Evolutionary conservation across 2,113 vertebrate genomes (phyloP).

Genomic region (Poecile atricapillus): DNA sequence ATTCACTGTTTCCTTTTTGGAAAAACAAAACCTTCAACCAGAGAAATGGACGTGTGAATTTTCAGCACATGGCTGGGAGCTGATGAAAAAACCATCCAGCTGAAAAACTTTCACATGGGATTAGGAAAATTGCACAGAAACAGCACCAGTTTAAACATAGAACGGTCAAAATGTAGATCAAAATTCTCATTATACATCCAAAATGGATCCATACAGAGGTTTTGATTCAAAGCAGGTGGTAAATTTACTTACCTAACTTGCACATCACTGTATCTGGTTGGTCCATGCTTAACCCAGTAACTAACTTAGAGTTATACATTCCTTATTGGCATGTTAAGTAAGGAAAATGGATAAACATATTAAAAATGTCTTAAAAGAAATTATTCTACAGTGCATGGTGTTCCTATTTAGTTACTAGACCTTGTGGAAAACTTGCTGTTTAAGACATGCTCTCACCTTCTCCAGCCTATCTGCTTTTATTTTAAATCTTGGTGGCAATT

Average conservation of each 20-base stretch:
- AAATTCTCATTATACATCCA: neutral
- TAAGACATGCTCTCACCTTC: neutral
- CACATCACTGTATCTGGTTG: neutral
- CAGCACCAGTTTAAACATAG: neutral
- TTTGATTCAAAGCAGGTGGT: neutral
- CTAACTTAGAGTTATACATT: neutral
- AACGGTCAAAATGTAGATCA: neutral
- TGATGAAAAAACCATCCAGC: neutral
- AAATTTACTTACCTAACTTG: neutral
- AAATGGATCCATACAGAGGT: neutral
- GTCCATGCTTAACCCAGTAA: neutral
- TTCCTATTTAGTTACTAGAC: neutral
- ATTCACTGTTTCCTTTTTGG: neutral
- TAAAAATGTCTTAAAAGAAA: neutral
- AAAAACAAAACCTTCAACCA: neutral
- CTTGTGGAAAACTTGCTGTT: neutral
- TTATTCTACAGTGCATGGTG: neutral
- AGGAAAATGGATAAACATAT: neutral
- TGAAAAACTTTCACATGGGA: neutral
- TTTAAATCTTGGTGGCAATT: neutral
- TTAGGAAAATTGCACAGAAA: neutral
- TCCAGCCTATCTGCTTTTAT: neutral
- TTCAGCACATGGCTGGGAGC: neutral
- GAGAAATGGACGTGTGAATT: neutral
- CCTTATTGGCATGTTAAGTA: neutral